Conservation (phyloP, 2,797 vertebrate species). For the Vespertilio murinus region DNA sequence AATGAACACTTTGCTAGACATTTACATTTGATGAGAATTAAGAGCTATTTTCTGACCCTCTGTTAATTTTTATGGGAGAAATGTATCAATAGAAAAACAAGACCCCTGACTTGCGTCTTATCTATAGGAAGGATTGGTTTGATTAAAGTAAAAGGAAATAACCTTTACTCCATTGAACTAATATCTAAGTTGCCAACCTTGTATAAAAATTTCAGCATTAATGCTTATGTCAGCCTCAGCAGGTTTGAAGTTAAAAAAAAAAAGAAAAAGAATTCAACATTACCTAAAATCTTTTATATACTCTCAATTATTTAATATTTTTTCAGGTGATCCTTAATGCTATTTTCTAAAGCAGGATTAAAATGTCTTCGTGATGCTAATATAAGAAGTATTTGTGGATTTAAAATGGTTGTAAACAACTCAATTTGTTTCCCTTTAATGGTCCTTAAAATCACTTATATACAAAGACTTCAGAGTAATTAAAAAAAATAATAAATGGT, state of each 20-base stretch:
- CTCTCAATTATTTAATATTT: not conserved
- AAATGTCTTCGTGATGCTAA: not conserved
- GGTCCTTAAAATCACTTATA: not conserved
- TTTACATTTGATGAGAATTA: not conserved
- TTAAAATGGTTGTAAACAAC: not conserved
- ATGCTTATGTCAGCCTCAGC: accelerated
- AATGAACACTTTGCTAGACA: not conserved
- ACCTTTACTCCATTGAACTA: slow-evolving; percentile 52
- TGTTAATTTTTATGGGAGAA: slow-evolving; percentile 43
- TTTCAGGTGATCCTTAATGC: not conserved
- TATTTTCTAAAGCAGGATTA: not conserved
- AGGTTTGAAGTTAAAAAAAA: not conserved
- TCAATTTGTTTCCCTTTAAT: not conserved
- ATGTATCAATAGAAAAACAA: not conserved
- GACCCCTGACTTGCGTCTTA: not conserved
- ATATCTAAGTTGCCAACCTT: not conserved
- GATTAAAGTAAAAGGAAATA: slow-evolving; percentile 50
- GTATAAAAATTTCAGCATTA: slow-evolving; percentile 37
- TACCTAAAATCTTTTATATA: not conserved
- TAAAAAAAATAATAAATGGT: not conserved
- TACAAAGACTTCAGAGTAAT: not conserved
- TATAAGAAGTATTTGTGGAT: not conserved
- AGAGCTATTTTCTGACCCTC: not conserved
- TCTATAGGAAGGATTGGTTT: not conserved
- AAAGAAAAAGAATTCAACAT: not conserved